A percentile compares a stretch with the other conserved stretches of the same genome.
phyloP scores from a whole-genome alignment of 2,113 vertebrate species.

The Grallaria varia region DNA sequence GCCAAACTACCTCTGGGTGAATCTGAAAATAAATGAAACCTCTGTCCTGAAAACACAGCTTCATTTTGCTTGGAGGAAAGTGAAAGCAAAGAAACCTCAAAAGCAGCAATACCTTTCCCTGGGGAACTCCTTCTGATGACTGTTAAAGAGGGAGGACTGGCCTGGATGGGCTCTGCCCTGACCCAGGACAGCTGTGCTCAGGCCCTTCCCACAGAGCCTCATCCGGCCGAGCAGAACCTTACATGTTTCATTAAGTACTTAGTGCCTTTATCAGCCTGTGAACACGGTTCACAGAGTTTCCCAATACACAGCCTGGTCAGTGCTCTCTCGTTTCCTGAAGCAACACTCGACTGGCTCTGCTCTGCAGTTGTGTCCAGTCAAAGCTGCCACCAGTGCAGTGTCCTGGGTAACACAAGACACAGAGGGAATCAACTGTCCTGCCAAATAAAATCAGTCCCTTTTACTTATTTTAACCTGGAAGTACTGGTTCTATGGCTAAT shows the following conservation, averaged over 20 bases:
- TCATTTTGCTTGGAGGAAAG: background rate
- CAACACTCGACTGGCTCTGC: background rate
- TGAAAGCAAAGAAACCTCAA: background rate
- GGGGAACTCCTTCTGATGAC: background rate
- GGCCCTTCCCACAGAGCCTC: background rate
- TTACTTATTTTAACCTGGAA: background rate
- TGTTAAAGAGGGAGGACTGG: background rate
- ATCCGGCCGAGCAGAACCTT: background rate
- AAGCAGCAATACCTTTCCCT: background rate
- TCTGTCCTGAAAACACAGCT: background rate
- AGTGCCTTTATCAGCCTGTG: background rate
- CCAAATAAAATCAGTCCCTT: background rate
- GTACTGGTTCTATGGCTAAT: background rate
- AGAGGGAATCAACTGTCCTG: background rate
- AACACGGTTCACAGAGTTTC: background rate
- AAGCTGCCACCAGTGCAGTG: background rate
- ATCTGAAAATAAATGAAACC: background rate
- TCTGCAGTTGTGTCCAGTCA: background rate
- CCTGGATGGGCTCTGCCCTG: background rate
- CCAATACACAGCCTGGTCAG: background rate
- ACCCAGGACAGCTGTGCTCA: background rate
- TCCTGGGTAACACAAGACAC: accelerated
- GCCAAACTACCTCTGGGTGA: background rate
- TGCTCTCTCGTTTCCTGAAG: background rate
- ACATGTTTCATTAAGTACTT: background rate